Evolutionary conservation across 2,113 vertebrate species (phyloP), one percentile per base, ranked within the genome.

Genomic region (Sinocyclocheilus anshuiensis): DNA sequence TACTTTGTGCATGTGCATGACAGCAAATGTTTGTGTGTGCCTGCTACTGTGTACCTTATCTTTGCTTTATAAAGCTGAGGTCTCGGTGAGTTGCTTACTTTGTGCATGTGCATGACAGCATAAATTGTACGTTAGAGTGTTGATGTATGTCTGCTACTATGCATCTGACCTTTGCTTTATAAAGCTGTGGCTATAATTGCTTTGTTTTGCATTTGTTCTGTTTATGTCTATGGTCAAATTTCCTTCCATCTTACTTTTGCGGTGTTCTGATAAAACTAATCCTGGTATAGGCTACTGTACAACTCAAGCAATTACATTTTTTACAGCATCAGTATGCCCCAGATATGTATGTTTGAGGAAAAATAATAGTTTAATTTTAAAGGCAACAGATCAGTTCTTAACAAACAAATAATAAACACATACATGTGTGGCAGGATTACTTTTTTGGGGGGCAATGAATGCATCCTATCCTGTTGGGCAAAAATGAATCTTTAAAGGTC

Each of bases 81-180:
- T n/a, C 83, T 91, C 86, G 93, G 94, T 95, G 90, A 94, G 94
- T 92, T 45, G 63, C 20, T 22, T 39, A 6, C 42, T 42, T 18
- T 57, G 36, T 69, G 81, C 48, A 20, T 80, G 48, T 80, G 83
- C 42, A 65, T 77, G 82, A 75, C 53, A 18, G 33, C 42, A 69
- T 0, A 8, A 24, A 42, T 59, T 22, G 20, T n/a, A 39, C 33
- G 1, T 61, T 63, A 18, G 22, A 42, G 12, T 16, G 57, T 24
- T 29, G 42, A 33, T 80, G 78, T 80, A 61, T 71, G 63, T n/a
- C n/a, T 71, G 63, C 50, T 57, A 74, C 5, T 75, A 8, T 72
- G 63, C 48, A 13, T 39, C 24, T 69, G 18, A n/a, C 7, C 7
- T 48, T 83, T 55, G 67, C 65, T 71, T 72, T 13, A 36, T 18